Evolutionary conservation across 2,888 invertebrate species (phyloP), one percentile per base, ranked within the genome.

Genomic region (Gandaritis pyraliata): DNA sequence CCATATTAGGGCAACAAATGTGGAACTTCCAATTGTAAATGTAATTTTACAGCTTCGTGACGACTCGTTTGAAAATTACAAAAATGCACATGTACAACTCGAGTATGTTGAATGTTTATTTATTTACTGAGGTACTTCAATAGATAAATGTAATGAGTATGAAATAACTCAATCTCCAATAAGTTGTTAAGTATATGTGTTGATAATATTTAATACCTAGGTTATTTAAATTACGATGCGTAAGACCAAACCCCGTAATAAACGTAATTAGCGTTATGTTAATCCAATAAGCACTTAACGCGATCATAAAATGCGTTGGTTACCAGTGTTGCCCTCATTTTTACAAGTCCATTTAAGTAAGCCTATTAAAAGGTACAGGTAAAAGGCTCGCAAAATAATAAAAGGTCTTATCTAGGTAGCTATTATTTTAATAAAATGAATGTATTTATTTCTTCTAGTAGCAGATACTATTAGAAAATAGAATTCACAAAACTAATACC

Each of bases 221-320:
- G 23, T 33, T 33, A 33, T 33, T 11, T 10, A 33, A 33, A 16
- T 45, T 10, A 45, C 43, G 16, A 45, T 18, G 10, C 30, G 49
- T 49, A 23, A 13, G 47, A 15, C 12, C 38, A 39, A 23, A 45
- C n/a, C 16, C 50, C 51, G 46, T 39, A 36, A 30, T 50, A 46
- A 49, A 50, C 59, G 54, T 54, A 46, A 51, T 54, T 49, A 58
- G 48, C 53, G 36, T 55, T 56, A 61, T 46, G 58, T 58, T 63
- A 69, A 69, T 67, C 69, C 67, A 64, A 66, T 71, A 67, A 67
- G 53, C 59, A 66, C 61, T 67, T 71, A 71, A 71, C 61, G 64
- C 63, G 67, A 67, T 71, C 67, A 71, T 64, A 63, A 62, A 69
- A 66, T 62, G 65, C 61, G 67, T 53, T 66, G 61, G 63, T 66